These are phyloP conservation scores for Oenanthe melanoleuca DNA, from an alignment of 2,113 vertebrate genomes.

Conservation along the genomic window DNA sequence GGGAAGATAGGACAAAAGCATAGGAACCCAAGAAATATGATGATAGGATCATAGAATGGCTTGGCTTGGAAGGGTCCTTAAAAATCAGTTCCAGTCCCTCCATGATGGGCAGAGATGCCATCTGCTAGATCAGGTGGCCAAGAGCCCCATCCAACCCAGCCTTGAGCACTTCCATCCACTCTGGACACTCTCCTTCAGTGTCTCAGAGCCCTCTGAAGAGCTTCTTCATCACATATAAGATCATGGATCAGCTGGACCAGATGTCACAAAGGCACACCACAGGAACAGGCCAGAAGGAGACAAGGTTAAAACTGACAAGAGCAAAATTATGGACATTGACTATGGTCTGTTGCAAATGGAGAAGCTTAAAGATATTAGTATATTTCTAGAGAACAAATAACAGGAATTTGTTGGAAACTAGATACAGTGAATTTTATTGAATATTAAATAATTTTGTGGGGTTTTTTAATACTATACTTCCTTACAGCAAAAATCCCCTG, in stretches of 20 bases:
- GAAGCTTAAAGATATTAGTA: not conserved
- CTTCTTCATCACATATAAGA: not conserved
- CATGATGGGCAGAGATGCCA: rapidly evolving
- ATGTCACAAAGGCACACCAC: not conserved
- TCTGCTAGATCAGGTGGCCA: not conserved
- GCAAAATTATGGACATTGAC: not conserved
- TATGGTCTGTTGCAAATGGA: not conserved
- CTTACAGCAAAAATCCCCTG: not conserved
- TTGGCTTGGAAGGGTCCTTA: not conserved
- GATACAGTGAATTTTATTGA: not conserved
- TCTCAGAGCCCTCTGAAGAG: not conserved
- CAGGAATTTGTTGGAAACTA: not conserved
- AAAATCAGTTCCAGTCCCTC: not conserved
- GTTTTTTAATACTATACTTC: not conserved
- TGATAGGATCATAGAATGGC: not conserved
- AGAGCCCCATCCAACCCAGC: not conserved
- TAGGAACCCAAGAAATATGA: not conserved
- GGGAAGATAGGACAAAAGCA: not conserved
- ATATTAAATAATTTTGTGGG: not conserved
- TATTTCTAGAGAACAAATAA: not conserved
- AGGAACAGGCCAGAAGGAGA: not conserved
- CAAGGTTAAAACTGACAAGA: not conserved
- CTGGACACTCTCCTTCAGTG: not conserved
- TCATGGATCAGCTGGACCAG: not conserved
- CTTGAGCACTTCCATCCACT: not conserved